Evolutionary conservation across 2,797 vertebrate genomes (phyloP), one percentile per base, ranked within the genome.

Genomic region (Coregonus sp.): DNA sequence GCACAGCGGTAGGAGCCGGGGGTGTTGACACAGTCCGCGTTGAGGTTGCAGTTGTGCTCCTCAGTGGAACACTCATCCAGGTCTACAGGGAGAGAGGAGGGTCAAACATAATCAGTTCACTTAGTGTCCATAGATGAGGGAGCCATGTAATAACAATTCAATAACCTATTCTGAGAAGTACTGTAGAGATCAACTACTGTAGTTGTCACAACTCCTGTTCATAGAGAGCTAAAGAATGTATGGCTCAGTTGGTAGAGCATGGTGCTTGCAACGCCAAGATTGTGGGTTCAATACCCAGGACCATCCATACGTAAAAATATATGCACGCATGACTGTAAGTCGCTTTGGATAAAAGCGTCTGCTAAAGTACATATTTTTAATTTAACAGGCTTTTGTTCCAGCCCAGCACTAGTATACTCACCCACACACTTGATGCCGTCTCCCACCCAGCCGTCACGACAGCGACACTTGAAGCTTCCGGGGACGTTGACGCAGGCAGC

Each of bases 391-490:
- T 47, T 47, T 47, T 47, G 40, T 47, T 47, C 40, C 40, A 47
- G 7, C 40, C 40, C 9, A 47, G 40, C 40, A 47, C 40, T 47
- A 11, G 9, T 3, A 47, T 11, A 93, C 96, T 96, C 87, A 99
- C 97, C 97, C 0, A 94, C 89, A 88, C 97, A 99, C 85, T 95
- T 93, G 80, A 97, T 94, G 73, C 98, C 97, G 0, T 98, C 95
- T 50, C 97, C 97, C 0, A 94, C 86, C 97, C 97, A 99, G 76
- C 97, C 97, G 0, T 95, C 94, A 33, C 93, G 93, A 71, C 98
- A 99, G 80, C 96, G 96, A 88, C 97, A 99, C 78, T 96, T 95
- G 88, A 99, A 99, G 92, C 96, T 98, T 20, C 97, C 96, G 0
- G 96, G 97, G 33, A 97, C 79, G 14, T 98, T 98, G 90, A 97